A percentile compares a stretch with the other conserved stretches of the same genome.
phyloP scores from a whole-genome alignment of 2,113 vertebrate genomes.

The Ailuropoda melanoleuca region DNA sequence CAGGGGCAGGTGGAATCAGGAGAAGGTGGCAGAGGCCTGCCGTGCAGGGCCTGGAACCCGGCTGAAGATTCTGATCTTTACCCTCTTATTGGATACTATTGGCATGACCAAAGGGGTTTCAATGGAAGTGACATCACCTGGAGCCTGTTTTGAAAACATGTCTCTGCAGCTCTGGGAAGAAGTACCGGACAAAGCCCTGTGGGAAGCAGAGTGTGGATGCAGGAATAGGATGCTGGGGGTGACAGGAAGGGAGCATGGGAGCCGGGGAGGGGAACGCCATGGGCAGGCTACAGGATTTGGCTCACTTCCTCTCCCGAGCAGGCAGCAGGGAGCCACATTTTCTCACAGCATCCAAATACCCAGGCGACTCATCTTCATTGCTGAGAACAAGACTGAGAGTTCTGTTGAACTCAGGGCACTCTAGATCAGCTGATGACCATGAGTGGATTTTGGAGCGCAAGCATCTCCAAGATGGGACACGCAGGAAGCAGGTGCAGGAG shows the following conservation, averaged over 20 bases:
- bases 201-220: not conserved
- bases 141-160: not conserved
- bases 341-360: not conserved
- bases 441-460: not conserved
- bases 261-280: not conserved
- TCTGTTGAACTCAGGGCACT: not conserved
- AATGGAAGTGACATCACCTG: not conserved
- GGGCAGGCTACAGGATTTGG: not conserved
- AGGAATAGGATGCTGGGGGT: not conserved
- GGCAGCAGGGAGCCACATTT: not conserved
- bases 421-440: not conserved
- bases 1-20: accelerated
- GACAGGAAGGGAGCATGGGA: not conserved
- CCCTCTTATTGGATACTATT: too few species aligned
- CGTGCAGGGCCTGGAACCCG: not conserved
- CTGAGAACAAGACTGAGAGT: not conserved
- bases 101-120: not conserved
- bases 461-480: not conserved
- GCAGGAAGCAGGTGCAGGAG: not conserved
- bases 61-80: not conserved
- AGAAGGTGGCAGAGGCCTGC: not conserved
- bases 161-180: not conserved
- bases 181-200: not conserved
- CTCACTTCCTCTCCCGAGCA: not conserved
- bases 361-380: not conserved